Evolutionary conservation across 2,888 invertebrate species (phyloP).

Genomic region (Chrysodeixis includens): DNA sequence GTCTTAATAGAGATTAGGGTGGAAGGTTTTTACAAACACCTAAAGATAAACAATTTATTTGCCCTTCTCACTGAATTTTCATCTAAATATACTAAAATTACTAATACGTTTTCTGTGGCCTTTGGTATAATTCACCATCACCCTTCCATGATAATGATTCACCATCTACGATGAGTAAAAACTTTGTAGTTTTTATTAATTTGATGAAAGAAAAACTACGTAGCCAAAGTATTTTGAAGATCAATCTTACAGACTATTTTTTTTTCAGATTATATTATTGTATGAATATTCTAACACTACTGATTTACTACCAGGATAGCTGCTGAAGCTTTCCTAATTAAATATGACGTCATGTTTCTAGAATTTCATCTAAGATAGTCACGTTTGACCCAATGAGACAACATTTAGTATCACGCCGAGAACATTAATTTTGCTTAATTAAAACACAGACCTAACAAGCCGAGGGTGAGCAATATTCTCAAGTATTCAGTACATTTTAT

Average conservation of each 20-base stretch:
- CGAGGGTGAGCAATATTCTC: constrained; percentile 5
- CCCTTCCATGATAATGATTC: too few species aligned
- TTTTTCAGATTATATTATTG: too few species aligned
- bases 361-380: constrained; percentile 41
- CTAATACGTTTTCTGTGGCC: too few species aligned
- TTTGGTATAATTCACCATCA: too few species aligned
- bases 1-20: too few species aligned
- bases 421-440: constrained; percentile 68
- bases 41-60: neutral
- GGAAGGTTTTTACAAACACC: neutral
- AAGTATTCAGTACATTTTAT: neutral
- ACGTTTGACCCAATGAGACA: constrained; percentile 63
- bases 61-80: neutral
- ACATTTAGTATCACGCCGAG: constrained; percentile 57
- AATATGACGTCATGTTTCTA: neutral
- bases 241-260: too few species aligned
- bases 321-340: neutral
- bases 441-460: constrained; percentile 31
- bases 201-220: too few species aligned
- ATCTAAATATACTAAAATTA: neutral
- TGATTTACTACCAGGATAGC: too few species aligned
- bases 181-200: too few species aligned
- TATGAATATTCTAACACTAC: too few species aligned
- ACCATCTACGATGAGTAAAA: too few species aligned
- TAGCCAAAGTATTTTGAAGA: too few species aligned